phyloP scores from a whole-genome alignment of 2,888 invertebrate species.

The Colostygia pectinataria region DNA sequence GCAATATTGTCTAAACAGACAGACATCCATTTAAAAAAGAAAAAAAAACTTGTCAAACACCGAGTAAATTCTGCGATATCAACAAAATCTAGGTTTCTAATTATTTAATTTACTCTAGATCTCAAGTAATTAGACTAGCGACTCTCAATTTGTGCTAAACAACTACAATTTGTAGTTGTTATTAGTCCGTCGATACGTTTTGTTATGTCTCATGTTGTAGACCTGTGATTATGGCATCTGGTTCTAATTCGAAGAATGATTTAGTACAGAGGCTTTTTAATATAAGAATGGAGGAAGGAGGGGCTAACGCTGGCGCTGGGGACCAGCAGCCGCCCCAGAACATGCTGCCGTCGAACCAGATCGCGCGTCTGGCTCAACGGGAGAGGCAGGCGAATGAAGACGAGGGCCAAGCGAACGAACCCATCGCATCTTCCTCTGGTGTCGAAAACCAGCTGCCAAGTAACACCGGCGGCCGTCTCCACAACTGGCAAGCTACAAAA shows the following conservation, averaged over 20 bases:
- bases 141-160: background rate
- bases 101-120: constrained; percentile 22
- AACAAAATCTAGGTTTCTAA: constrained; percentile 36
- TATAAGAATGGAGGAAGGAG: constrained; percentile 61
- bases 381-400: constrained; percentile 57
- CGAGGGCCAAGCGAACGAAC: constrained; percentile 53
- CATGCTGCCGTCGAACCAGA: constrained; percentile 78
- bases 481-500: constrained; percentile 90
- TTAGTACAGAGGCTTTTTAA: constrained; percentile 67
- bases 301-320: constrained; percentile 37
- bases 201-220: constrained; percentile 50
- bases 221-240: constrained; percentile 64
- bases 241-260: constrained; percentile 71
- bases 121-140: constrained; percentile 15
- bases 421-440: constrained; percentile 58
- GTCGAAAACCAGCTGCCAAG: constrained; percentile 70
- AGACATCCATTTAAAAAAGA: too few relatives aligned
- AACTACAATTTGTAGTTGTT: constrained; percentile 9
- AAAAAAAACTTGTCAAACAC: too few relatives aligned
- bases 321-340: constrained; percentile 76
- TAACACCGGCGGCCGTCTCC: constrained; percentile 72
- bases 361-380: constrained; percentile 54
- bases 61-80: constrained; percentile 3
- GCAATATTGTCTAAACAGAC: too few relatives aligned
- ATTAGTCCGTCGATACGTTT: constrained; percentile 33